Conservation (phyloP, 2,797 vertebrate genomes). For the Myotis findleyi region DNA sequence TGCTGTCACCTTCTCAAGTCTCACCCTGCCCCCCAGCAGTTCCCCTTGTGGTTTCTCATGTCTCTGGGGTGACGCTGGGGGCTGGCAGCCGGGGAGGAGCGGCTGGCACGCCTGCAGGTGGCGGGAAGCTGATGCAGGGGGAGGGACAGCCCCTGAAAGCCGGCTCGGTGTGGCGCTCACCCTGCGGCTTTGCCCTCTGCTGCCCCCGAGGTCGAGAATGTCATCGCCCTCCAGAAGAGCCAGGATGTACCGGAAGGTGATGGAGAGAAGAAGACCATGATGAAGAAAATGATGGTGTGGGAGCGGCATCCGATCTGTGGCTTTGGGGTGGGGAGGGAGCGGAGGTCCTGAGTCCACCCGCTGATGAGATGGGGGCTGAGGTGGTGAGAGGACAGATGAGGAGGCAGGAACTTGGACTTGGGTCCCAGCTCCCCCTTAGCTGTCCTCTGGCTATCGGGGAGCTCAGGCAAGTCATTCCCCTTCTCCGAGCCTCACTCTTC, state of each 20-base stretch:
- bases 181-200: not conserved
- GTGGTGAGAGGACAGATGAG: not conserved
- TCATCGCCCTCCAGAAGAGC: not conserved
- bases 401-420: not conserved
- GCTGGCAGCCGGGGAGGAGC: not conserved
- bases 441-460: not conserved
- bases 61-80: not conserved
- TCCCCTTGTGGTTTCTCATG: not conserved
- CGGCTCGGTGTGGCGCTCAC: not conserved
- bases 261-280: conserved; percentile 58
- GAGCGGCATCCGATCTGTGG: not conserved
- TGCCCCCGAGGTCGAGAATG: conserved; percentile 4
- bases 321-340: not conserved
- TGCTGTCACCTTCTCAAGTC: not conserved
- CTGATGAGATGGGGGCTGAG: not conserved
- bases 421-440: not conserved
- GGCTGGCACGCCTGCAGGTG: not conserved
- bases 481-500: not conserved
- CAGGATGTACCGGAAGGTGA: not conserved
- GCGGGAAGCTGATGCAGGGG: not conserved
- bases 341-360: not conserved
- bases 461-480: not conserved
- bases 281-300: conserved; percentile 74
- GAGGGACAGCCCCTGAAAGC: fast-evolving
- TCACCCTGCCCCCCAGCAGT: fast-evolving